A percentile compares a stretch with the other conserved stretches of the same genome.
Conservation (phyloP, 2,113 vertebrate species). For the Scomber japonicus region DNA sequence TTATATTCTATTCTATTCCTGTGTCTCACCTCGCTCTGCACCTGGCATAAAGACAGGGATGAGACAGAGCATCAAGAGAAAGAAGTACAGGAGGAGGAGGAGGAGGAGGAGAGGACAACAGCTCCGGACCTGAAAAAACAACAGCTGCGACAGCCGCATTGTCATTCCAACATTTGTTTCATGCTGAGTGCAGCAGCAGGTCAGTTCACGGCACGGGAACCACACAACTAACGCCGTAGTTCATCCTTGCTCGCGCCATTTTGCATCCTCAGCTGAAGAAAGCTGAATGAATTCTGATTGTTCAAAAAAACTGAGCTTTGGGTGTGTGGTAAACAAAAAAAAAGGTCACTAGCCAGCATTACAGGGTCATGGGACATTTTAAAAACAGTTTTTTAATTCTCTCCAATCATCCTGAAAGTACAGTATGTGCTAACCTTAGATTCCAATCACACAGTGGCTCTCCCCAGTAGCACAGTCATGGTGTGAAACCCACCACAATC, state of each 20-base stretch:
- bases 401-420: neutral
- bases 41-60: slow-evolving; percentile 40
- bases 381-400: neutral
- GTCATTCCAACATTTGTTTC: slow-evolving; percentile 80
- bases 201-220: slow-evolving; percentile 67
- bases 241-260: neutral
- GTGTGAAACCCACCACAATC: slow-evolving; percentile 66
- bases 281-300: neutral
- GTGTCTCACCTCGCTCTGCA: neutral
- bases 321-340: neutral
- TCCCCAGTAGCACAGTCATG: slow-evolving; percentile 14
- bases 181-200: slow-evolving; percentile 69
- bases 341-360: neutral
- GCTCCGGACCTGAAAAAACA: slow-evolving; percentile 83
- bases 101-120: slow-evolving; percentile 65
- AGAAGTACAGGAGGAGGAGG: slow-evolving; percentile 54
- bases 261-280: slow-evolving; percentile 8
- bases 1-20: neutral
- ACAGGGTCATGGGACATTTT: neutral
- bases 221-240: neutral
- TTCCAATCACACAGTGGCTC: slow-evolving; percentile 35
- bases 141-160: slow-evolving; percentile 81
- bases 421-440: neutral
- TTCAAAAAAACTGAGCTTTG: neutral
- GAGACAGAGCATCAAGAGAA: slow-evolving; percentile 53